Evolutionary conservation across 2,797 vertebrate genomes (phyloP), one percentile per base, ranked within the genome.

Genomic region (Enteromius trimaculatus): DNA sequence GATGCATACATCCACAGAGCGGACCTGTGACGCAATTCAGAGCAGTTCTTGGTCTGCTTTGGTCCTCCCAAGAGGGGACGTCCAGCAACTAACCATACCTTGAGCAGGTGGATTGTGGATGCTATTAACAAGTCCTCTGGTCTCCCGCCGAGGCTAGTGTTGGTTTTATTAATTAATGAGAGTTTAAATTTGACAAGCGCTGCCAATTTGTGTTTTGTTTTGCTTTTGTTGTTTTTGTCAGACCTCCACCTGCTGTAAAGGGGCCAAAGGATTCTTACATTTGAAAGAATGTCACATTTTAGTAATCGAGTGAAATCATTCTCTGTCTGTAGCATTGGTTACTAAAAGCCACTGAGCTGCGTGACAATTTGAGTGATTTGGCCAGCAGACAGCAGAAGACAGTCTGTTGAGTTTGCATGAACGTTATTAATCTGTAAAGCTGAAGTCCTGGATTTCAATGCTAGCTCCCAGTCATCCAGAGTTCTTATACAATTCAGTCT

Each of bases 371-470:
- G 51, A 58, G 39, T 26, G 72, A 39, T 77, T 13, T 44, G 55
- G 37, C 19, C 53, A 60, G n/a, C 58, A 6, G 53, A 77, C 72
- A 58, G 72, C 51, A 75, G 13, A 39, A 58, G 11, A 39, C 51
- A 16, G 11, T 39, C 13, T 23, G 60, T 65, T 65, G 76, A 64
- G n/a, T 17, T 76, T 58, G 53, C 74, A 76, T 74, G 21, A 58
- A 42, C 26, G 34, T 60, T n/a, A 58, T 39, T 60, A 60, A 76
- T 60, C 74, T 60, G 4, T 26, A 60, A 76, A 60, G 72, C 72
- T 17, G 1, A 75, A 39, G 34, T 76, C 34, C 21, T 76, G 74
- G 31, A 39, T 58, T 58, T 58, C 31, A 58, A n/a, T 17, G 21
- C 72, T 58, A 75, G 51, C 31, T 4, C 51, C n/a, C 23, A 29